Evolutionary conservation across 92 coral and sea anemone species (phyloP).

Genomic region (Diadumene lineata): DNA sequence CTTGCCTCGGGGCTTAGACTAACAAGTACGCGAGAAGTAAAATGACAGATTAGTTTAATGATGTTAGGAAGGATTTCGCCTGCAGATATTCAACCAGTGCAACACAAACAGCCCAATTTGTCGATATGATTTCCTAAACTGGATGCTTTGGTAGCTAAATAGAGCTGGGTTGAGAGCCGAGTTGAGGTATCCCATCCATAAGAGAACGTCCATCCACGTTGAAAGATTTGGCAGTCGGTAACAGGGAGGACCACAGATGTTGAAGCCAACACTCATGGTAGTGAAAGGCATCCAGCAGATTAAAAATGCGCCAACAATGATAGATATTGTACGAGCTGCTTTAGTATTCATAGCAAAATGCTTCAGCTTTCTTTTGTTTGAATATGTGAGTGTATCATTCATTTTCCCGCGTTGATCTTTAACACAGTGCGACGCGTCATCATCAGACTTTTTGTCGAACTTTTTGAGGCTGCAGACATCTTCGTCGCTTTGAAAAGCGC

Average conservation of each 20-base stretch:
- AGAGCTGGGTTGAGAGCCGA: slow-evolving; percentile 56
- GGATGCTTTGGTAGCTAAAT: slow-evolving; percentile 45
- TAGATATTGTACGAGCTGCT: slow-evolving; percentile 63
- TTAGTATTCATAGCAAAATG: slow-evolving; percentile 38
- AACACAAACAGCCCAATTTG: slow-evolving; percentile 1
- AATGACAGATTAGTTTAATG: not conserved
- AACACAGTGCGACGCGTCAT: not conserved
- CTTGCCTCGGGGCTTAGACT: no score
- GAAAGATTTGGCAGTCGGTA: slow-evolving; percentile 1
- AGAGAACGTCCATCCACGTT: slow-evolving; percentile 10
- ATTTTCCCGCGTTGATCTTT: not conserved
- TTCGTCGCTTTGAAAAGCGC: slow-evolving; percentile 1
- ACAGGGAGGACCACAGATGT: slow-evolving; percentile 31
- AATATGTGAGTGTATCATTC: slow-evolving; percentile 1
- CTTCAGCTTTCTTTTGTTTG: slow-evolving; percentile 27
- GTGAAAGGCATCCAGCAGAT: slow-evolving; percentile 64
- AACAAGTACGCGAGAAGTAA: not conserved
- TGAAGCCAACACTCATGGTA: slow-evolving; percentile 38
- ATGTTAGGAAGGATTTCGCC: not conserved
- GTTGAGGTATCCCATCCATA: slow-evolving; percentile 53
- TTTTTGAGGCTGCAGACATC: slow-evolving; percentile 24
- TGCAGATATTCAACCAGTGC: not conserved
- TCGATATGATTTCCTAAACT: slow-evolving; percentile 49
- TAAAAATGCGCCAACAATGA: slow-evolving; percentile 55
- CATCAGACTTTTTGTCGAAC: slow-evolving; percentile 12